Base-by-base conservation (phyloP, 2,113 vertebrate genomes). In the Hippocampus abdominalis region DNA sequence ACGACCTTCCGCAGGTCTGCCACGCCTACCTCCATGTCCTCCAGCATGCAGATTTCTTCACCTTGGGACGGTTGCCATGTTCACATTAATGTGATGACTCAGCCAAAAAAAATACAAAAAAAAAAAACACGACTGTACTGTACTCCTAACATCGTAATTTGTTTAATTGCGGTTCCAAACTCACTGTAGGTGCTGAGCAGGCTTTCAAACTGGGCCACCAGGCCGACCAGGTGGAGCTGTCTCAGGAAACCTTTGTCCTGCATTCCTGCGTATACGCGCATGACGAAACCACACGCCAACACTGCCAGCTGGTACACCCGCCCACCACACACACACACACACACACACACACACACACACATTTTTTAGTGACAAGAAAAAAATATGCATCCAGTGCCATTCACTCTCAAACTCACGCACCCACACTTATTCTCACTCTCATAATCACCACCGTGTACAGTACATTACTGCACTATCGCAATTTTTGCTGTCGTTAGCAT, bases 161-260 rank as follows among this genome's bases (percentile, higher is more conserved):
- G 12, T 12, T 25, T 27, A 27, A 27, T 57, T 57, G 54, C 10
- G 23, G 12, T 27, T 16, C 5, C 56, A 27, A 60, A 96, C 96
- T 96, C 85, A 98, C 96, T 98, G 40, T 99, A 97, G 0, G 96
- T 98, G 76, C 97, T 99, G 46, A 99, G 95, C n/a, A 99, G 92
- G 71, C 97, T 95, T 90, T 99, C 96, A 67, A 97, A 99, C 60
- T 99, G 95, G 36, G 95, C 95, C 1, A 99, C 84, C 74, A 98
- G 80, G 10, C 97, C 97, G 57, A 97, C 95, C 0, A 92, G 92
- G 66, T 96, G 94, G 63, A 99, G 96, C 87, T 98, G 97, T 71
- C 89, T 92, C 12, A 98, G 90, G 87, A 99, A 99, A 71, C 91
- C 90, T 82, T 94, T 94, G 80, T 98, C 96, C 4, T 91, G 91